phyloP scores from a whole-genome alignment of 2,888 invertebrate species.

The Petrophora chlorosata region DNA sequence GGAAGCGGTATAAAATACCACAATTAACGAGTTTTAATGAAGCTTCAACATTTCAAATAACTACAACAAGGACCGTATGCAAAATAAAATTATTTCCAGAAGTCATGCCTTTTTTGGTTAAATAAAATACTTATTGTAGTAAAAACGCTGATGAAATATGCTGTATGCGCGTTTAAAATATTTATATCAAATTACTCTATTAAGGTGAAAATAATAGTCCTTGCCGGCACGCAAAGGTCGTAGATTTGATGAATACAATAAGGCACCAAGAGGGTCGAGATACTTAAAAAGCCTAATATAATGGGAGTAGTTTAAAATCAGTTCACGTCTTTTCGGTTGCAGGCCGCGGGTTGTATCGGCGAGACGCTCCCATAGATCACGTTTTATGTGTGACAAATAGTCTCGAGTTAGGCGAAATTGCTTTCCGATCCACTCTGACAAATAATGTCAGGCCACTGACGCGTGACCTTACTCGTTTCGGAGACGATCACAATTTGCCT shows the following conservation, averaged over 20 bases:
- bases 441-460: conserved; percentile 77
- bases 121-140: no score
- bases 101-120: no score
- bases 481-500: conserved; percentile 73
- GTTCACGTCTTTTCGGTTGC: conserved; percentile 44
- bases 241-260: conserved; percentile 22
- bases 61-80: no score
- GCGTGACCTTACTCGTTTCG: conserved; percentile 72
- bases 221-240: conserved; percentile 14
- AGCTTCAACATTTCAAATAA: no score
- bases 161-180: no score
- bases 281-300: conserved; percentile 37
- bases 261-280: conserved; percentile 10
- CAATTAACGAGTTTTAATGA: no score
- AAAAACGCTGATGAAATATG: background rate
- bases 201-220: conserved; percentile 5
- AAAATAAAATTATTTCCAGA: no score
- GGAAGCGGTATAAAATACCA: no score
- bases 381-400: conserved; percentile 82
- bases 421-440: conserved; percentile 80
- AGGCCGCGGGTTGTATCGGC: conserved; percentile 55
- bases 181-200: background rate
- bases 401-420: conserved; percentile 78
- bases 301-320: conserved; percentile 45
- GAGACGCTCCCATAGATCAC: conserved; percentile 69